Base-by-base conservation (phyloP, 2,797 vertebrate genomes). In the Crenichthys baileyi region DNA sequence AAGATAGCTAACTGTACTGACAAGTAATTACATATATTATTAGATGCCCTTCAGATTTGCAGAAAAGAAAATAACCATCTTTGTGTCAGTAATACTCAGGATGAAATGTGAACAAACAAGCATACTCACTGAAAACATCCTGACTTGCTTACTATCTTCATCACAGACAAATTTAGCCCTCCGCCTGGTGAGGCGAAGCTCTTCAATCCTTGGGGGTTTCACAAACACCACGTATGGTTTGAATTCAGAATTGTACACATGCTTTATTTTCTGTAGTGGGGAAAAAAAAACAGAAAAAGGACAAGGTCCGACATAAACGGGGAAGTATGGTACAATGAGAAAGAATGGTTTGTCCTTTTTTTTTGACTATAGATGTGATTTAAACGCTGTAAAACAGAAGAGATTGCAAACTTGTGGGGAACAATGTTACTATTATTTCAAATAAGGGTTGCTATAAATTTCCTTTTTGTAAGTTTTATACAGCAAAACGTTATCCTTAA, bases 151-250 rank as follows among this genome's bases (percentile, higher is more conserved):
- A 39, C 93, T 91, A 70, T 97, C 96, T 87, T 94, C 94, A 72
- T 95, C 91, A 75, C 96, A 95, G 93, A 97, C 94, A 84, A 97
- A 95, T 89, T 97, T 97, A 16, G 96, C 96, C 87, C 96, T 97
- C 93, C 95, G 96, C 88, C 97, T 96, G 65, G 97, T 98, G 79
- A 97, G 96, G 87, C 96, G 96, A 70, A 99, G 95, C 86, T 96
- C 95, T 75, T 99, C 96, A 24, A 98, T 94, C 0, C 94, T 90
- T 0, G 98, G 98, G 48, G 98, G 98, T 86, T 97, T 99, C 94
- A 98, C 96, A 88, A 99, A 98, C 94, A 98, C 97, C 92, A 99
- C 97, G 83, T 96, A 98, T 0, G 98, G 98, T 90, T 98, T 98
- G 93, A 98, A 97, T 93, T 98, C 97, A 0, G 93, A 91, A 1